Evolutionary conservation across 2,113 vertebrate species (phyloP).

Genomic region (Hippocampus guttulatus): DNA sequence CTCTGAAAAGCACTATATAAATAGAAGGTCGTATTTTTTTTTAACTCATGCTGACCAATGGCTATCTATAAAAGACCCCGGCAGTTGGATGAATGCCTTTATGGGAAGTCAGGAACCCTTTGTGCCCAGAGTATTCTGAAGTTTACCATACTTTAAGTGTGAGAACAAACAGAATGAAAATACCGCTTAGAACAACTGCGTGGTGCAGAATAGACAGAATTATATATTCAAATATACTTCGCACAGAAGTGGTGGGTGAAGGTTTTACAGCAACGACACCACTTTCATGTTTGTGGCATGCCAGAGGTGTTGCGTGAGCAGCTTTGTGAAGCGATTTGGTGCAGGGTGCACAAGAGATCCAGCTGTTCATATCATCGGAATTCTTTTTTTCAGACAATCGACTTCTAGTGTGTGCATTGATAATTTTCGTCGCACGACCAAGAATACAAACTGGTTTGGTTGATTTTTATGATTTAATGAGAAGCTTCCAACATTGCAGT

Average conservation of each 20-base stretch:
- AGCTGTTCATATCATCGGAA: background rate
- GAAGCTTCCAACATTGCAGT: background rate
- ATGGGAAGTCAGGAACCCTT: background rate
- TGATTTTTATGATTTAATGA: background rate
- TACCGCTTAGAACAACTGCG: no score
- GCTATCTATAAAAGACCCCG: background rate
- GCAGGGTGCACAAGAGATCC: background rate
- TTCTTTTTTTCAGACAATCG: constrained; percentile 4
- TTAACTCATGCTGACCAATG: no score
- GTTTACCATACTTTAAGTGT: background rate
- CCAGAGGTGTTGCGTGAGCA: background rate
- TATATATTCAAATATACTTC: background rate
- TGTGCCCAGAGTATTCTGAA: background rate
- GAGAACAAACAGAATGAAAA: no score
- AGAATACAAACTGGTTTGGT: background rate
- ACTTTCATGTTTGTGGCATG: background rate
- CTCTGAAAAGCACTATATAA: no score
- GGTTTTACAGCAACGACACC: background rate
- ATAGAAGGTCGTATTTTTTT: no score
- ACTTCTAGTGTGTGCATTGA: background rate
- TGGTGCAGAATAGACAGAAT: no score
- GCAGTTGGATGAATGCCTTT: no score
- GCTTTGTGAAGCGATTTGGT: background rate
- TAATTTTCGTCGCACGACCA: background rate
- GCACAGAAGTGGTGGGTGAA: background rate